Evolutionary conservation across 2,797 vertebrate species (phyloP), one percentile per base, ranked within the genome.

Genomic region (Galaxias olidus): DNA sequence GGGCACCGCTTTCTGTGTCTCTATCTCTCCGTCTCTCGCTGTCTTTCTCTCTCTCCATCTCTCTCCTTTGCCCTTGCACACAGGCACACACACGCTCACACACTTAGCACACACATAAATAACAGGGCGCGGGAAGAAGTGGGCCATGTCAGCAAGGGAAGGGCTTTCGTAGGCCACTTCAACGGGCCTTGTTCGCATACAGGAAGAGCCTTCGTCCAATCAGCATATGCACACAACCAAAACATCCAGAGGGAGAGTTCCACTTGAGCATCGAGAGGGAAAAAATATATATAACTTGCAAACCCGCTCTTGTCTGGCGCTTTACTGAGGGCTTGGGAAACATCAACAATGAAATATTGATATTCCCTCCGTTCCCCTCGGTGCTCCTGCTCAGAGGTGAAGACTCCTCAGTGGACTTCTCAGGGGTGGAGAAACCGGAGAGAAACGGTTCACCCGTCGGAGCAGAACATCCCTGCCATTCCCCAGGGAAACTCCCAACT

Each of bases 331-430:
- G 71, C 73, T 64, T 76, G 67, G 78, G 69, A 71, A 71, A 78
- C 59, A 77, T 46, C 64, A 73, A 72, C 73, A 73, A 69, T 69
- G 48, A 69, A 63, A 75, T 69, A 66, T 71, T 78, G 67, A 59
- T 57, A 42, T 30, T 30, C 6, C 56, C 62, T 61, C 8, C 42
- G 68, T 54, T 40, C 40, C 40, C 43, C 44, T 74, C 17, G 47
- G 49, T 42, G 0, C 50, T 54, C 63, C 65, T 61, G 63, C 71
- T 60, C 50, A 56, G n/a, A n/a, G n/a, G n/a, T n/a, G n/a, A n/a
- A n/a, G 30, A 30, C 30, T 30, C 30, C 30, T 30, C 30, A 30
- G 30, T 30, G 30, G 30, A 30, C 30, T 3, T 30, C 30, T n/a
- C n/a, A n/a, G n/a, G n/a, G n/a, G n/a, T n/a, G n/a, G n/a, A n/a